Percentiles rank a stretch among this genome's conserved stretches.
Evolutionary conservation across 2,797 vertebrate species (phyloP).

Genomic region (Neopelma chrysocephalum): DNA sequence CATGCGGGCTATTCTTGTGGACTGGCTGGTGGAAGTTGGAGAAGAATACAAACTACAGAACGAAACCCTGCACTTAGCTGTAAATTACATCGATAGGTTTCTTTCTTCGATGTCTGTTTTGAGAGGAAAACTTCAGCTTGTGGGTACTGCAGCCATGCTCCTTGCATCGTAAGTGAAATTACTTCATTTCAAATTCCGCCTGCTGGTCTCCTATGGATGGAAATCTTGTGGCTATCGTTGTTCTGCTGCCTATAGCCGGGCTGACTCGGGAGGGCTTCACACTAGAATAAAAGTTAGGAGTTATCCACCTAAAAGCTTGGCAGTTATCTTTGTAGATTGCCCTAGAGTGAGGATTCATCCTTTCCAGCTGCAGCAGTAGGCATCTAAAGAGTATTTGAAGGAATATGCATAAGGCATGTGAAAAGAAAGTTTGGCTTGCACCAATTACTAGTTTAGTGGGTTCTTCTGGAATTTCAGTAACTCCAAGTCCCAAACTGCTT

Average conservation of each 20-base stretch:
- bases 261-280: accelerated
- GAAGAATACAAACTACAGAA: conserved; percentile 98
- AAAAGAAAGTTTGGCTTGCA: background rate
- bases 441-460: background rate
- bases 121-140: conserved; percentile 96
- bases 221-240: background rate
- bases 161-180: conserved; percentile 91
- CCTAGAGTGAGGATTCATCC: background rate
- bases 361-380: background rate
- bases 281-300: background rate
- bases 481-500: background rate
- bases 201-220: background rate
- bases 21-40: conserved; percentile 98
- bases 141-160: conserved; percentile 97
- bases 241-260: background rate
- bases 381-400: background rate
- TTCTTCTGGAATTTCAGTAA: background rate
- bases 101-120: conserved; percentile 98
- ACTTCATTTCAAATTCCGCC: background rate
- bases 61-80: conserved; percentile 94
- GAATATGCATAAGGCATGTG: background rate
- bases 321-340: background rate
- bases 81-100: conserved; percentile 98
- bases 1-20: conserved; percentile 97
- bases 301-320: background rate